Evolutionary conservation across 2,888 invertebrate genomes (phyloP), one percentile per base, ranked within the genome.

Genomic region (Furcula furcula): DNA sequence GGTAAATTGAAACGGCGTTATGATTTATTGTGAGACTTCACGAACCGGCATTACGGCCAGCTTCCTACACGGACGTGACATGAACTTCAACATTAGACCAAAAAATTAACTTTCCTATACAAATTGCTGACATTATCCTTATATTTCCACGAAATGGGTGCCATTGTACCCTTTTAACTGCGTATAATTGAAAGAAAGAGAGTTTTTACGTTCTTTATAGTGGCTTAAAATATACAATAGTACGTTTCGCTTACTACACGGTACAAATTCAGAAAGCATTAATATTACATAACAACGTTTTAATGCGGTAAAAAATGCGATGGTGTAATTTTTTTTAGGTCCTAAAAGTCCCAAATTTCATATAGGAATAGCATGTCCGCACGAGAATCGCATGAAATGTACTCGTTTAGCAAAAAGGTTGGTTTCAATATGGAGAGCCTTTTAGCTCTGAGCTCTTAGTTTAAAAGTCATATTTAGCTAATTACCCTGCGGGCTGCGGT

Each of bases 391-490:
- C n/a, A n/a, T n/a, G n/a, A 71, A 75, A 73, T 71, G 47, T 62
- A 60, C 60, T 65, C 65, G 59, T 68, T 66, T 63, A 63, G 61
- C 58, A 65, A 77, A 79, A 77, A 72, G 69, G 67, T 66, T 58
- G 49, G 55, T 44, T 46, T 53, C 66, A 65, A 69, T 67, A 70
- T 64, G 60, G 53, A 67, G 65, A 72, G 68, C 66, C 61, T 67
- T 64, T 65, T 67, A 61, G 65, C 61, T 38, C 55, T 61, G 61
- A 59, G 69, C 72, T 76, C 74, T 77, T 75, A 74, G 76, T 80
- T 81, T 78, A 75, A 79, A 82, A 81, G 80, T 80, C 75, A 79
- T 82, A 83, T 83, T 80, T 77, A 78, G 78, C 78, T 82, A 84
- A 84, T 83, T 82, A 82, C 69, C 63, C 58, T 66, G 70, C 64